Evolutionary conservation across 2,888 invertebrate species (phyloP).

Genomic region (Cantharis nigra): DNA sequence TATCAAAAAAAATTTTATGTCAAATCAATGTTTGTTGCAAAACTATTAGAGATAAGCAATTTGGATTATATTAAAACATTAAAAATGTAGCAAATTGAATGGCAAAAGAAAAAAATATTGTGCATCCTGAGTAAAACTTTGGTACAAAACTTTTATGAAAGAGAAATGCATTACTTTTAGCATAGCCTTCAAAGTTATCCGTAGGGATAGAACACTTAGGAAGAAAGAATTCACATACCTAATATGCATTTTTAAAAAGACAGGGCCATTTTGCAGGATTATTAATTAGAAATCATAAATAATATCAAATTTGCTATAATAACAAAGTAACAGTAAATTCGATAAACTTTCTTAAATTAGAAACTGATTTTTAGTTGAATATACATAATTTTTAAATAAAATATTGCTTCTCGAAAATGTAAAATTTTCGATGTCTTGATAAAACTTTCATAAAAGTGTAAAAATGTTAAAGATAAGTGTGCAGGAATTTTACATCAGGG

Average conservation of each 20-base stretch:
- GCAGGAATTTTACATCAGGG: not conserved
- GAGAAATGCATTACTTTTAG: too few relatives aligned
- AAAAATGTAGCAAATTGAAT: not conserved
- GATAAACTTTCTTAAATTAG: not conserved
- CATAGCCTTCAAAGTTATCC: too few relatives aligned
- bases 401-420: not conserved
- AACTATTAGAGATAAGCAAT: too few relatives aligned
- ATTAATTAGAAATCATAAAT: not conserved
- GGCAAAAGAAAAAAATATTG: too few relatives aligned
- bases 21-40: too few relatives aligned
- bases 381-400: not conserved
- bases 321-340: too few relatives aligned
- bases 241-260: not conserved
- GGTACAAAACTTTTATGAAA: too few relatives aligned
- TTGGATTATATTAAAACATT: not conserved
- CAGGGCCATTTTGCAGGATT: not conserved
- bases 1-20: too few relatives aligned
- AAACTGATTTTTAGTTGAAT: not conserved
- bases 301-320: not conserved
- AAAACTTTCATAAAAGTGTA: not conserved
- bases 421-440: not conserved
- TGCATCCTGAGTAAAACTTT: too few relatives aligned
- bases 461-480: not conserved
- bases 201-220: too few relatives aligned
- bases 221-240: not conserved